Evolutionary conservation across 2,888 invertebrate genomes (phyloP).

Genomic region (Calliphora vomitoria): DNA sequence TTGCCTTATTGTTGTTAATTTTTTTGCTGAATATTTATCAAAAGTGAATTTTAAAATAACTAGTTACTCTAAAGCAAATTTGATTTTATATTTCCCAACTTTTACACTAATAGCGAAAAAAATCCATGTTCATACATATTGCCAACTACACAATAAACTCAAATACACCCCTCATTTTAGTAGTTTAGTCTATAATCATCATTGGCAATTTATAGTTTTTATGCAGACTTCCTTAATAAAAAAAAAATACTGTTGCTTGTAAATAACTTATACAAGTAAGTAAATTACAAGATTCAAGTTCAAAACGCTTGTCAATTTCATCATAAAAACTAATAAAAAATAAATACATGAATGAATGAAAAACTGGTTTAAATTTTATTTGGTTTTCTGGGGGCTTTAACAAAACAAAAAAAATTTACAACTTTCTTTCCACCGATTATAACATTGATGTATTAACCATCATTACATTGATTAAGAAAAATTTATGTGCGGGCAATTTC

Average conservation of each 20-base stretch:
- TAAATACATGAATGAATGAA: neutral
- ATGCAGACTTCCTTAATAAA: slow-evolving; percentile 56
- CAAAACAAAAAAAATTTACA: slow-evolving; percentile 35
- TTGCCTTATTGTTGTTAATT: too few relatives aligned
- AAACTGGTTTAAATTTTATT: slow-evolving; percentile 40
- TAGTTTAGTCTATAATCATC: neutral
- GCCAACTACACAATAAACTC: neutral
- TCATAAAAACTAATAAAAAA: slow-evolving; percentile 48
- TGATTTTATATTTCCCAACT: too few relatives aligned
- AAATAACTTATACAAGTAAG: slow-evolving; percentile 7
- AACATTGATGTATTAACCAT: slow-evolving; percentile 63
- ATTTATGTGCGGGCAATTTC: slow-evolving; percentile 47
- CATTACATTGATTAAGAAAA: slow-evolving; percentile 63
- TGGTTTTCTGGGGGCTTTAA: neutral
- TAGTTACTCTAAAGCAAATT: too few relatives aligned
- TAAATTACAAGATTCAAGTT: slow-evolving; percentile 68
- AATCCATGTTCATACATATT: too few relatives aligned
- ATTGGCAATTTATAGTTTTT: neutral
- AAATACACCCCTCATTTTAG: neutral
- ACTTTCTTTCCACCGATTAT: slow-evolving; percentile 71
- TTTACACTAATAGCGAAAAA: too few relatives aligned
- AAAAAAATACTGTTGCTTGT: neutral
- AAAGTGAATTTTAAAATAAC: too few relatives aligned
- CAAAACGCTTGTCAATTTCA: slow-evolving; percentile 63
- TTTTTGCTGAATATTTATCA: too few relatives aligned